These are phyloP conservation scores for Candoia aspera DNA, from an alignment of 2,113 vertebrate species.

Conservation along the genomic window DNA sequence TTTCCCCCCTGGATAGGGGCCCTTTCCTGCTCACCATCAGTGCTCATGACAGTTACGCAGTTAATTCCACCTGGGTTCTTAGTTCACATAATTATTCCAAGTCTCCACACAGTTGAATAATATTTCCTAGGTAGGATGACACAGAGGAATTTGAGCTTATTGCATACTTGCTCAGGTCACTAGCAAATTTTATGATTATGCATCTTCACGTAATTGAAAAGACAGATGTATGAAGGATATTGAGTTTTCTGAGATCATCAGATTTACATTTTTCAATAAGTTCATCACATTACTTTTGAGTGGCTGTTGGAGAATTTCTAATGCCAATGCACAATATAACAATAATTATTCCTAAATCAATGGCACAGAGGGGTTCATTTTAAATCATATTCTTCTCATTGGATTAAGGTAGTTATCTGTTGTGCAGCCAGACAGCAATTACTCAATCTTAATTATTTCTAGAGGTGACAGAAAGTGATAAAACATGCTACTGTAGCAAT, in stretches of 20 bases:
- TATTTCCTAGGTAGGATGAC: conserved; percentile 29
- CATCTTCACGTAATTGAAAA: conserved; percentile 38
- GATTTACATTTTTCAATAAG: conserved; percentile 56
- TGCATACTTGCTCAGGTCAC: conserved; percentile 50
- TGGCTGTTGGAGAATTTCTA: conserved; percentile 64
- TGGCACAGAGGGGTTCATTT: conserved; percentile 66
- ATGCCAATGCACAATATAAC: conserved; percentile 59
- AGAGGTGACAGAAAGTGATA: conserved; percentile 57
- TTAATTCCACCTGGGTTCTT: neutral
- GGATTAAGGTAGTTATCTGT: conserved; percentile 60
- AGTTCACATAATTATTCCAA: neutral
- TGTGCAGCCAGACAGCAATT: conserved; percentile 62
- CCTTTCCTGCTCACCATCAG: too few relatives aligned
- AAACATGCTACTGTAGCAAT: conserved; percentile 49
- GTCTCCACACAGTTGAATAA: neutral
- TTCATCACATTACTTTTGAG: conserved; percentile 65
- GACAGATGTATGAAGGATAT: conserved; percentile 54
- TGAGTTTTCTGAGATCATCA: conserved; percentile 51
- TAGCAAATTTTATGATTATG: conserved; percentile 35
- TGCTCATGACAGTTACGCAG: too few relatives aligned
- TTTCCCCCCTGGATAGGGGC: too few relatives aligned
- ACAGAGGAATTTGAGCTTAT: conserved; percentile 17
- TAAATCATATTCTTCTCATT: conserved; percentile 63
- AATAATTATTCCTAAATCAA: conserved; percentile 68
- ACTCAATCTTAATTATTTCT: conserved; percentile 60